Base-by-base conservation (phyloP, 2,113 vertebrate genomes). In the Poecile atricapillus region DNA sequence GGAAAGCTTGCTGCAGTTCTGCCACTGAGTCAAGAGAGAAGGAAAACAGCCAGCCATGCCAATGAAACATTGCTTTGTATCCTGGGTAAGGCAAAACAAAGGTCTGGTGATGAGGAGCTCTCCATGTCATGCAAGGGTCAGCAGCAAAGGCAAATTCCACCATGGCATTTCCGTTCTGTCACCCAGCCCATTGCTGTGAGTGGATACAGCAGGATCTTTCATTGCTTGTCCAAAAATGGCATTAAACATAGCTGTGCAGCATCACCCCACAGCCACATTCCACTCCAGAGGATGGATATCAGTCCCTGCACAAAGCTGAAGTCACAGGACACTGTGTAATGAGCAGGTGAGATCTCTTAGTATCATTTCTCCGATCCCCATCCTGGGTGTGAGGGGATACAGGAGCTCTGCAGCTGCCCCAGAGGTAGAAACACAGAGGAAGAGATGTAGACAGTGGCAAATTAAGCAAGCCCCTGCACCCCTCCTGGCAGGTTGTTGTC, bases 121-220 rank as follows among this genome's bases (percentile, higher is more conserved):
- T 90, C 3, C 4, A 4, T 87, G 80, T 69, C 73, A 11, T 39
- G 80, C 73, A 89, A 94, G 94, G 88, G 92, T 95, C 95, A 95
- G 85, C 41, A 67, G 90, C 93, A 83, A 91, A 96, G 95, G 93
- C 95, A 83, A 90, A 95, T 95, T 97, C 88, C 88, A 96, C 41
- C 83, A 30, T 4, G 88, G 92, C 70, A 96, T 94, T 96, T 96
- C 94, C 95, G 92, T 65, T 87, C 89, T 31, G 46, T 63, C 0
- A 0, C 56, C 73, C 88, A 87, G 44, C 49, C 79, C 73, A 4
- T 24, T 64, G 46, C 68, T 64, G 52, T 67, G 46, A 74, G 46
- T 20, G 37, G 56, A 85, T 49, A 94, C 90, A 96, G 85, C 79
- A 91, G n/a, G 56, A 94, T 37, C 88, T 92, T 96, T 93, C 79